Conservation (phyloP, 2,888 invertebrate species). For the Patella pellucida region DNA sequence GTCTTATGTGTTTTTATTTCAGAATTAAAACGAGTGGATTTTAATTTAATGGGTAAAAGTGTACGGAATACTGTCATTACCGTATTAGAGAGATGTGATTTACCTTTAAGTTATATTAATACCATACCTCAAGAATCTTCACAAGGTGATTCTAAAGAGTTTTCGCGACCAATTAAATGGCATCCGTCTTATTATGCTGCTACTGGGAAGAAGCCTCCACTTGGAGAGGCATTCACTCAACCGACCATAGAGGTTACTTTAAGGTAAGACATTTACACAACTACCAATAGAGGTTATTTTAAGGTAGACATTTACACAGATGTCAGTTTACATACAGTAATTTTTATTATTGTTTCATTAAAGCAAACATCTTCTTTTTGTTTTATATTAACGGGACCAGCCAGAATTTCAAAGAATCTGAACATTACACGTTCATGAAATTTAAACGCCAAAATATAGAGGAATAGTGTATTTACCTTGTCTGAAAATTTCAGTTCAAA, state of each 20-base stretch:
- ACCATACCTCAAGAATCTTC: conserved; percentile 65
- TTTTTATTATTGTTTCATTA: no score
- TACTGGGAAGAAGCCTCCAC: conserved; percentile 41
- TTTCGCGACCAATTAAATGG: conserved; percentile 45
- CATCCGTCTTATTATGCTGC: conserved; percentile 48
- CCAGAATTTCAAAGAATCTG: no score
- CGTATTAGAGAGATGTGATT: conserved; percentile 84
- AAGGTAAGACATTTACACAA: conserved; percentile 2
- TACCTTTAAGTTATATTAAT: conserved; percentile 89
- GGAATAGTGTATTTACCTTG: no score
- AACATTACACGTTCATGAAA: no score
- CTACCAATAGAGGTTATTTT: conserved; percentile 6
- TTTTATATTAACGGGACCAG: no score
- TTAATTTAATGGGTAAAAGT: conserved; percentile 77
- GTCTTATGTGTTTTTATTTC: conserved; percentile 9
- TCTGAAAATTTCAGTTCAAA: no score
- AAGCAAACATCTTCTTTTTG: no score
- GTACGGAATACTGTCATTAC: conserved; percentile 82
- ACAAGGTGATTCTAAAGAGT: background rate
- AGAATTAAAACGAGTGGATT: conserved; percentile 75
- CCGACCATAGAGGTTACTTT: background rate
- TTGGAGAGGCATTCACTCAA: conserved; percentile 19
- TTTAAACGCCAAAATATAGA: no score
- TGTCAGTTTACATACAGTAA: no score
- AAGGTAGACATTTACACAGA: background rate